phyloP scores from a whole-genome alignment of 2,797 vertebrate genomes.

The Scyliorhinus canicula region DNA sequence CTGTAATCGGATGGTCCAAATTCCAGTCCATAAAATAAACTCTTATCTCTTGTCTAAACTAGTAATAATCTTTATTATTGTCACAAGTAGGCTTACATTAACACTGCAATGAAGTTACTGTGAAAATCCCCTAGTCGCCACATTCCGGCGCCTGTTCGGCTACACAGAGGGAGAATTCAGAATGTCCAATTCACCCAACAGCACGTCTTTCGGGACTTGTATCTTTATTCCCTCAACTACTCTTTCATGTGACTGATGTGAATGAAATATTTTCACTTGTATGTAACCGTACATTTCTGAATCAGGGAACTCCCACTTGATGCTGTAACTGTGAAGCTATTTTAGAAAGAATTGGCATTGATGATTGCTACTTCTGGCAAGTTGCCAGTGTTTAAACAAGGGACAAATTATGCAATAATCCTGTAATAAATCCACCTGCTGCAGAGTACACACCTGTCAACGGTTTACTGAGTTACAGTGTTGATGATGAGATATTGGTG shows the following conservation, averaged over 20 bases:
- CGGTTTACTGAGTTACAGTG: background rate
- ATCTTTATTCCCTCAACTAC: background rate
- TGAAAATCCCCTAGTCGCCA: no score
- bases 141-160: no score
- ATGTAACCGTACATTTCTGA: background rate
- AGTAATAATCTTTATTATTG: no score
- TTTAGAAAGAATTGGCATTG: background rate
- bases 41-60: constrained; percentile 13
- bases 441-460: background rate
- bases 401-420: background rate
- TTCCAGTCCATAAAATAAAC: background rate
- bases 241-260: background rate
- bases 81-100: no score
- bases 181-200: no score
- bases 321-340: background rate
- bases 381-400: background rate
- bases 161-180: no score
- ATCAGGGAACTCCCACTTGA: background rate
- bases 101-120: no score
- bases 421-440: background rate
- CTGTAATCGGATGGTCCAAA: constrained; percentile 8
- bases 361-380: background rate
- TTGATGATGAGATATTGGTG: background rate
- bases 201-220: no score
- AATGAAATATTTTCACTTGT: background rate